Evolutionary conservation across 2,888 invertebrate genomes (phyloP).

Genomic region (Microdon myrmicae): DNA sequence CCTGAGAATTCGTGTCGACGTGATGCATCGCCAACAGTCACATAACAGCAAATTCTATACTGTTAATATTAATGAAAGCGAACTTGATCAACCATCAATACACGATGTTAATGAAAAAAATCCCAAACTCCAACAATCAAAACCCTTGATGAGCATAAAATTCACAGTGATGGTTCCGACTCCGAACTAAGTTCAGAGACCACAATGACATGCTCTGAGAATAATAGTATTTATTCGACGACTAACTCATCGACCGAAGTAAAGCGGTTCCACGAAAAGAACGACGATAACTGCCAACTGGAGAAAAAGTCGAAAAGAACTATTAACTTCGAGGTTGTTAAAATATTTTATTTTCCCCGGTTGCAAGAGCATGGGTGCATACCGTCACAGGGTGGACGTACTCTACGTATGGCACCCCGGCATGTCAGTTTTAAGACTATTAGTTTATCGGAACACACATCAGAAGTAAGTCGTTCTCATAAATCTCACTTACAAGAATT

Average conservation of each 20-base stretch:
- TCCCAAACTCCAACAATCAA: slow-evolving; percentile 12
- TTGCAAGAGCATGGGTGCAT: slow-evolving; percentile 92
- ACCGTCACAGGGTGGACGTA: slow-evolving; percentile 89
- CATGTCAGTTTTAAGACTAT: slow-evolving; percentile 79
- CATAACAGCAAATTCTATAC: too few relatives aligned
- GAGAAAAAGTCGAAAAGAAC: slow-evolving; percentile 78
- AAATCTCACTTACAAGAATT: slow-evolving; percentile 76
- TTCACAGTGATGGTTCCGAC: slow-evolving; percentile 84
- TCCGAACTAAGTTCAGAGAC: slow-evolving; percentile 82
- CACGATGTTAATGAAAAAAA: too few relatives aligned
- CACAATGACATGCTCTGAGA: slow-evolving; percentile 41
- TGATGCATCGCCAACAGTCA: too few relatives aligned
- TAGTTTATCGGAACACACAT: slow-evolving; percentile 86
- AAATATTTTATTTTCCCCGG: slow-evolving; percentile 94
- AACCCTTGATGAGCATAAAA: slow-evolving; percentile 71
- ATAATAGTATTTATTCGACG: slow-evolving; percentile 46
- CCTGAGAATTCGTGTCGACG: too few relatives aligned
- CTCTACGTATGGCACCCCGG: slow-evolving; percentile 88
- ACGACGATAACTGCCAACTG: slow-evolving; percentile 60
- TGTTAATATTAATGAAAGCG: slow-evolving; percentile 53
- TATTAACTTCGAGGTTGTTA: slow-evolving; percentile 90
- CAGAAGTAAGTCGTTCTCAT: slow-evolving; percentile 88
- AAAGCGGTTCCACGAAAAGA: slow-evolving; percentile 70
- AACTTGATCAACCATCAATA: too few relatives aligned
- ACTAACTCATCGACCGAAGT: slow-evolving; percentile 62